Evolutionary conservation across 1,140 invertebrate species (phyloP), one percentile per base, ranked within the genome.

Genomic region (Amyelois transitella): DNA sequence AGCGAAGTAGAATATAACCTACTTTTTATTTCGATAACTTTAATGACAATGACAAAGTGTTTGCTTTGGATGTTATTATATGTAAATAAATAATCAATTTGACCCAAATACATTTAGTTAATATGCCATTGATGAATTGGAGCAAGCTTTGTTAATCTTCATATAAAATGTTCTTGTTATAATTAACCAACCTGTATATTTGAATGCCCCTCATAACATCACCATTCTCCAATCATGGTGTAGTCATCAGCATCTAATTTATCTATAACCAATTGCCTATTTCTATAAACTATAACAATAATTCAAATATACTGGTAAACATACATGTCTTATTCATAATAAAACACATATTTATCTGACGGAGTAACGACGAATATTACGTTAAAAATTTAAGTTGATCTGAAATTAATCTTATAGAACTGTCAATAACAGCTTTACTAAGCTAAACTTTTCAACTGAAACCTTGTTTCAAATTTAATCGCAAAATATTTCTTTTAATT

Each of bases 71-170:
- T 38, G n/a, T 38, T 14, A 14, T 38, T 6, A 32, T 14, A 38
- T 38, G 32, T 38, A 38, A 38, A n/a, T n/a, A n/a, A n/a, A n/a
- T n/a, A n/a, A n/a, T n/a, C n/a, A n/a, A n/a, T n/a, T n/a, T n/a
- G n/a, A n/a, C n/a, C n/a, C n/a, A n/a, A 53, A 60, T 59, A 65
- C 55, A 58, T 58, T 55, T 70, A 70, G 67, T 58, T 70, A 71
- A n/a, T n/a, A n/a, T n/a, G n/a, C n/a, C n/a, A n/a, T n/a, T n/a
- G n/a, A n/a, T n/a, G n/a, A n/a, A n/a, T n/a, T n/a, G n/a, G n/a
- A n/a, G n/a, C n/a, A n/a, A n/a, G n/a, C n/a, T n/a, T n/a, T n/a
- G n/a, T n/a, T n/a, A n/a, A n/a, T n/a, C n/a, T n/a, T n/a, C n/a
- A n/a, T n/a, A n/a, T n/a, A n/a, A n/a, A n/a, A n/a, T n/a, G n/a